A percentile compares a stretch with the other conserved stretches of the same genome.
phyloP scores from a whole-genome alignment of 2,113 vertebrate genomes.

The Gopherus flavomarginatus region DNA sequence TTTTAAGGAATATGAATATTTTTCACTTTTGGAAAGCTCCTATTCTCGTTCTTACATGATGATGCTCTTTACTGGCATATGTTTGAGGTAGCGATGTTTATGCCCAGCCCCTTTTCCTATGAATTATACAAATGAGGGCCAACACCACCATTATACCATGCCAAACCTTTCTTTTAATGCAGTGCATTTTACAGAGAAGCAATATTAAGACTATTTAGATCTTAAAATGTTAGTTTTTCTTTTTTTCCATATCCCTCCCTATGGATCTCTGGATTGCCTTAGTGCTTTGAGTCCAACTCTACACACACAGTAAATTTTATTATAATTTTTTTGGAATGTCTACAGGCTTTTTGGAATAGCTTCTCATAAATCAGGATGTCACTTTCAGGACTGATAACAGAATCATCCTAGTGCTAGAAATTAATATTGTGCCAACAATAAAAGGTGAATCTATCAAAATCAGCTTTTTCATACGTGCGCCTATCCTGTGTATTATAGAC shows the following conservation, averaged over 20 bases:
- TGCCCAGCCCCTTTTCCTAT: too few species aligned
- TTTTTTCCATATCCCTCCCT: background rate
- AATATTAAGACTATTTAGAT: background rate
- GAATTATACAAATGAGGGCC: background rate
- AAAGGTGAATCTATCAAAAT: background rate
- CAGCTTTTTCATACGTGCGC: background rate
- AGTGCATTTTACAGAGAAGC: background rate
- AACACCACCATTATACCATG: background rate
- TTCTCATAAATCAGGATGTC: background rate
- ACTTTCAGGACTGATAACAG: background rate
- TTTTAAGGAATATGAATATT: background rate
- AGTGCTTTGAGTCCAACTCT: background rate
- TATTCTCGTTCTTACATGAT: background rate
- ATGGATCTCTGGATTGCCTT: background rate
- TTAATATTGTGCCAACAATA: background rate
- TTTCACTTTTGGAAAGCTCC: background rate
- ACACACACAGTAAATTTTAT: fast-evolving
- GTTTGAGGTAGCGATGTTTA: background rate
- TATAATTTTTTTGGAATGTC: background rate
- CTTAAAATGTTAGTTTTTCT: background rate
- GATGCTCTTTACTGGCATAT: background rate
- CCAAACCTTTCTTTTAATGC: background rate
- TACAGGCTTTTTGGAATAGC: background rate
- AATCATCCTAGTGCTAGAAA: background rate
- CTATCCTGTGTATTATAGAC: background rate